Conservation (phyloP, 2,797 vertebrate species). For the Manis pentadactyla region DNA sequence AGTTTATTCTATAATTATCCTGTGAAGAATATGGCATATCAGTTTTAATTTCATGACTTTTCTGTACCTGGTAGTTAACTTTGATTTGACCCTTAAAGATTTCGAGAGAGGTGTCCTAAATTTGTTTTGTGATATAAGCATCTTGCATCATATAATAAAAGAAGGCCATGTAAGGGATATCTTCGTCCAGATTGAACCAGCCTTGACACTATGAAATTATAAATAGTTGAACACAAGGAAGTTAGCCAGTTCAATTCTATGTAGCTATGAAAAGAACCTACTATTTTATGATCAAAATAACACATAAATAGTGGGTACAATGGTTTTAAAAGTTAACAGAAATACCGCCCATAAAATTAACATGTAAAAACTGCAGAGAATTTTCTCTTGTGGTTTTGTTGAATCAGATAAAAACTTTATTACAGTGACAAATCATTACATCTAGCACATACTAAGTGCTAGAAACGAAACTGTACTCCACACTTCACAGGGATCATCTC, state of each 20-base stretch:
- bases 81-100: slow-evolving; percentile 54
- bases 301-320: slow-evolving; percentile 64
- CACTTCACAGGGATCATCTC: neutral
- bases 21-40: neutral
- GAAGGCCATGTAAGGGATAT: slow-evolving; percentile 46
- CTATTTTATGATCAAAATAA: slow-evolving; percentile 75
- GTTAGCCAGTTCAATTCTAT: slow-evolving; percentile 52
- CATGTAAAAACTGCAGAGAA: slow-evolving; percentile 38
- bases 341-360: slow-evolving; percentile 55
- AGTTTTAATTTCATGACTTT: slow-evolving; percentile 67
- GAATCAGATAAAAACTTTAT: slow-evolving; percentile 42
- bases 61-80: slow-evolving; percentile 64
- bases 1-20: slow-evolving; percentile 38
- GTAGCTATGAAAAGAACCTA: slow-evolving; percentile 77
- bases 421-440: neutral
- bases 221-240: slow-evolving; percentile 48
- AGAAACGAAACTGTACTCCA: neutral
- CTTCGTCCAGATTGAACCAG: slow-evolving; percentile 47
- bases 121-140: slow-evolving; percentile 32
- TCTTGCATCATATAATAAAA: slow-evolving; percentile 65
- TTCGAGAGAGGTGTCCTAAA: slow-evolving; percentile 52
- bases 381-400: neutral
- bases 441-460: neutral
- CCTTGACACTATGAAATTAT: slow-evolving; percentile 58
- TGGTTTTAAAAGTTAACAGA: slow-evolving; percentile 63